Conservation (phyloP, 2,113 vertebrate species). For the Syngnathus scovelli region DNA sequence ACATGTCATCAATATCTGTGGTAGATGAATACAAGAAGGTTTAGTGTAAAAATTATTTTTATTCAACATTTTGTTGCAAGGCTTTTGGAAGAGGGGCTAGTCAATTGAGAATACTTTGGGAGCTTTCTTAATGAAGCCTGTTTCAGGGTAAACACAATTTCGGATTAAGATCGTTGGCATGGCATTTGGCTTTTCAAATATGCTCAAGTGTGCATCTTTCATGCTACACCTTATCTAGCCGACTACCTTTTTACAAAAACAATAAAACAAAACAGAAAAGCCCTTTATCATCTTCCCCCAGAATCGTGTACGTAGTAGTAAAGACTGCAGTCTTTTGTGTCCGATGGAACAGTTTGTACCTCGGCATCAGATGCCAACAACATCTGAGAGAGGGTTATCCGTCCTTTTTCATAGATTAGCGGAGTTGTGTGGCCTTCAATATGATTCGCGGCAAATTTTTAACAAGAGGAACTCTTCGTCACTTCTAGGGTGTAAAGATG, state of each 20-base stretch:
- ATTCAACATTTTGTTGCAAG: conserved; percentile 67
- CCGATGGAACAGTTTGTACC: conserved; percentile 48
- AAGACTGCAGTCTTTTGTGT: conserved; percentile 57
- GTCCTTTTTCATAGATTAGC: conserved; percentile 42
- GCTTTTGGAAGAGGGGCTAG: conserved; percentile 45
- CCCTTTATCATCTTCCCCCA: conserved; percentile 55
- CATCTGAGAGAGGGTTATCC: conserved; percentile 45
- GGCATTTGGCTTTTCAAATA: conserved; percentile 63
- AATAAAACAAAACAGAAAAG: conserved; percentile 47
- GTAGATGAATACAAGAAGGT: conserved; percentile 27
- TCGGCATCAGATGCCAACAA: conserved; percentile 45
- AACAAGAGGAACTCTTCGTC: conserved; percentile 19
- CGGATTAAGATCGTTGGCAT: conserved; percentile 65
- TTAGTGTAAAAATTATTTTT: conserved; percentile 73
- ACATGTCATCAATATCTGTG: conserved; percentile 9
- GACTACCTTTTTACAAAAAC: conserved; percentile 49
- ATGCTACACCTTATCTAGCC: conserved; percentile 49
- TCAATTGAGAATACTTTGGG: conserved; percentile 38
- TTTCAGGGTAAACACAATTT: conserved; percentile 47
- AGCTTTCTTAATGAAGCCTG: conserved; percentile 54
- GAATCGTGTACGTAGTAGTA: conserved; percentile 45
- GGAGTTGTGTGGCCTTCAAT: conserved; percentile 27
- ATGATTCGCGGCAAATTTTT: conserved; percentile 37
- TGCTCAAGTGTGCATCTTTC: conserved; percentile 41
- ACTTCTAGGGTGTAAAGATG: conserved; percentile 21